These are phyloP conservation scores for Thyatira batis DNA, from an alignment of 2,888 invertebrate species.

Conservation along the genomic window DNA sequence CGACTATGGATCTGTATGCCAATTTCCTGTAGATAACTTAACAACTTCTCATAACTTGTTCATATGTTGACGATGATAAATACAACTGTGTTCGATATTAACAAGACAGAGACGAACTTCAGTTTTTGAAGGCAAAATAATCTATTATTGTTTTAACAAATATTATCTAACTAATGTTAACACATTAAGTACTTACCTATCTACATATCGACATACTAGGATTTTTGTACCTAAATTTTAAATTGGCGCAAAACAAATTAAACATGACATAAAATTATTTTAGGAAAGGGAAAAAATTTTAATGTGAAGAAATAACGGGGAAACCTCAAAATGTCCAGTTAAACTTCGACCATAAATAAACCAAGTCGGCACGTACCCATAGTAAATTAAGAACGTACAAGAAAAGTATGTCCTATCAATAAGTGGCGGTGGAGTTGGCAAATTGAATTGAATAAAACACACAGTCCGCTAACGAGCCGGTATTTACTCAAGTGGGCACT, in stretches of 20 bases:
- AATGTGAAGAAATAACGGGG: not conserved
- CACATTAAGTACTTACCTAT: too few relatives aligned
- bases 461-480: conserved; percentile 81
- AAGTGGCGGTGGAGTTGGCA: conserved; percentile 73
- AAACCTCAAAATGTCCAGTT: conserved; percentile 12
- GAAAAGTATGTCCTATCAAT: conserved; percentile 72
- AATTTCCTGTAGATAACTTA: too few relatives aligned
- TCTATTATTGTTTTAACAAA: too few relatives aligned
- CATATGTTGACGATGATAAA: too few relatives aligned
- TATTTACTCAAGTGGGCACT: conserved; percentile 82
- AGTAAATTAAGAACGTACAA: conserved; percentile 60
- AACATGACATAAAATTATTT: not conserved
- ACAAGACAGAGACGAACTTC: too few relatives aligned
- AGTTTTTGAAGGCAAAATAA: too few relatives aligned
- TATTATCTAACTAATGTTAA: too few relatives aligned
- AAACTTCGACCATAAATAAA: conserved; percentile 17
- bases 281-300: not conserved
- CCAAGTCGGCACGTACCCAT: conserved; percentile 37
- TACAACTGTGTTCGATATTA: too few relatives aligned
- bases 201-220: too few relatives aligned
- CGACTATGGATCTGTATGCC: too few relatives aligned
- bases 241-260: not conserved
- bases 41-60: too few relatives aligned
- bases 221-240: too few relatives aligned
- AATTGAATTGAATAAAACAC: conserved; percentile 81